These are phyloP conservation scores for Fistularia tabacaria DNA, from an alignment of 2,797 vertebrate genomes.

Conservation along the genomic window DNA sequence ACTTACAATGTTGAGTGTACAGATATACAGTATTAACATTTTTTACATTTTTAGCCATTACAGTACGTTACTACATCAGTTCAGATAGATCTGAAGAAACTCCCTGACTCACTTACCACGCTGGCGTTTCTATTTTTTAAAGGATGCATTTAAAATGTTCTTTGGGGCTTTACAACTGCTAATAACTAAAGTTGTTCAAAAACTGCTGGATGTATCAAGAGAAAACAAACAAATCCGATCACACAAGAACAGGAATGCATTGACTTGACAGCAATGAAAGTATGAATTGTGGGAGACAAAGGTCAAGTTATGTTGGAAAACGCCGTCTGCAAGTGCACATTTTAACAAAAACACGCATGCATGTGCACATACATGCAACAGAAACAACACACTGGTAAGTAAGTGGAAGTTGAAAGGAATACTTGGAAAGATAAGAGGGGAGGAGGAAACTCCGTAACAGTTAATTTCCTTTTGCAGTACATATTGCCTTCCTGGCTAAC, in stretches of 20 bases:
- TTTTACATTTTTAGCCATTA: no score
- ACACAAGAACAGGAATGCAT: constrained; percentile 21
- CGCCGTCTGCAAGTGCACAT: constrained; percentile 12
- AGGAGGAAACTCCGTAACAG: constrained; percentile 50
- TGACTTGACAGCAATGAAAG: constrained; percentile 18
- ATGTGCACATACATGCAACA: background rate
- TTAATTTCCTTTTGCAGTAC: constrained; percentile 46
- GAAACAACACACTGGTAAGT: constrained; percentile 32
- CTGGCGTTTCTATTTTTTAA: background rate
- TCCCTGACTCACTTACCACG: no score
- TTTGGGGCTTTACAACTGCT: constrained; percentile 1
- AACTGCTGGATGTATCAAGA: background rate
- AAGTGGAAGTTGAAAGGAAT: constrained; percentile 39
- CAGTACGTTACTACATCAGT: no score
- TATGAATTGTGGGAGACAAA: constrained; percentile 34
- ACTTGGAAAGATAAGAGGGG: constrained; percentile 46
- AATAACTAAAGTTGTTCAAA: no score
- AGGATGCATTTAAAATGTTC: background rate
- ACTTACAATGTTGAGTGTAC: no score
- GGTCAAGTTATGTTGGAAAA: constrained; percentile 28
- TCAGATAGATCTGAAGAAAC: no score
- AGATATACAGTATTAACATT: no score
- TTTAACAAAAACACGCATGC: no score
- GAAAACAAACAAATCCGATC: constrained; percentile 15
- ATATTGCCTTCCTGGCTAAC: constrained; percentile 38